Percentiles rank a stretch among this genome's conserved stretches.
Conservation (phyloP, 2,888 invertebrate species). For the Dermolepida albohirtum region DNA sequence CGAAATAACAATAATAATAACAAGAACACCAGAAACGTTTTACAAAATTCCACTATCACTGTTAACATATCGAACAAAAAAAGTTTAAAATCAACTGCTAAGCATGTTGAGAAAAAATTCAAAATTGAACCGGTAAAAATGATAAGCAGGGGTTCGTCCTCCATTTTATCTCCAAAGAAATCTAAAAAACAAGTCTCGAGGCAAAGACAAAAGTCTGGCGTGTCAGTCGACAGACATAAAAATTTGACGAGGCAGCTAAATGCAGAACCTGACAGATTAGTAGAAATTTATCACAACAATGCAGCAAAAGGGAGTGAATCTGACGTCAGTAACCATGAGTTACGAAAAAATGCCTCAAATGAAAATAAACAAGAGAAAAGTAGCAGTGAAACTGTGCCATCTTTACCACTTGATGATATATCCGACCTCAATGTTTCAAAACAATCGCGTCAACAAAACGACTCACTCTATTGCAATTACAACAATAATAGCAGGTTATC, state of each 20-base stretch:
- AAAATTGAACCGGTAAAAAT: conserved; percentile 43
- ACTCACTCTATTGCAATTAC: neutral
- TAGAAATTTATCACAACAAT: conserved; percentile 63
- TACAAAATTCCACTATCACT: conserved; percentile 44
- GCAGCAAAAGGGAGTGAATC: conserved; percentile 60
- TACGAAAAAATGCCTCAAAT: conserved; percentile 25
- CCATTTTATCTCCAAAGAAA: conserved; percentile 39
- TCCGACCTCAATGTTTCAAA: conserved; percentile 24
- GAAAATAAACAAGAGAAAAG: conserved; percentile 31
- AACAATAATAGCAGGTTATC: conserved; percentile 43
- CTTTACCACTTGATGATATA: conserved; percentile 30
- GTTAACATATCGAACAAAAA: conserved; percentile 44
- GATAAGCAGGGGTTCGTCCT: conserved; percentile 43
- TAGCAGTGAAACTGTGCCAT: conserved; percentile 33
- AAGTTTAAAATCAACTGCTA: conserved; percentile 46
- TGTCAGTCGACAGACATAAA: conserved; percentile 15
- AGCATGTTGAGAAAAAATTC: conserved; percentile 46
- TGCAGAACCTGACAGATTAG: conserved; percentile 54
- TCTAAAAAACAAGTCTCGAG: conserved; percentile 40
- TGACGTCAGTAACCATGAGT: conserved; percentile 52
- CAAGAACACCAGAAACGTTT: conserved; percentile 34
- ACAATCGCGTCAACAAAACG: conserved; percentile 8
- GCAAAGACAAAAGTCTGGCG: conserved; percentile 29
- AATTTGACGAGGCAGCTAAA: conserved; percentile 17
- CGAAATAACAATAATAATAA: conserved; percentile 29